phyloP scores from a whole-genome alignment of 2,113 vertebrate species.

The Mellivora capensis region DNA sequence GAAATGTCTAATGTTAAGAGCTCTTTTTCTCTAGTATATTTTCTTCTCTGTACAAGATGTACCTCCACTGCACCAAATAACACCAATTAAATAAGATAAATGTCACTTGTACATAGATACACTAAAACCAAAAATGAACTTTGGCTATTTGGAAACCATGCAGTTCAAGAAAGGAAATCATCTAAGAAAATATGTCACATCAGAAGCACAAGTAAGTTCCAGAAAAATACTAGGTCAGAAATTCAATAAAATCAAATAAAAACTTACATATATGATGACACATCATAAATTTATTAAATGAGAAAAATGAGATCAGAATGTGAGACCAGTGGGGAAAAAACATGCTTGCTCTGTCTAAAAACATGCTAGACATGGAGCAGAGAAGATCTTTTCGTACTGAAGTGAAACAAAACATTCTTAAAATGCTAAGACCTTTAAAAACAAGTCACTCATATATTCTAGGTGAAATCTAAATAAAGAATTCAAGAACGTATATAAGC shows the following conservation, averaged over 20 bases:
- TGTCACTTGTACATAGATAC: not conserved
- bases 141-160: not conserved
- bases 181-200: not conserved
- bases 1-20: not conserved
- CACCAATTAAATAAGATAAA: not conserved
- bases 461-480: not conserved
- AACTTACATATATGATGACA: not conserved
- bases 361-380: rapidly evolving
- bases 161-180: not conserved
- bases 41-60: not conserved
- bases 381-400: not conserved
- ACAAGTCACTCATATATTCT: not conserved
- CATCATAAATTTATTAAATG: not conserved
- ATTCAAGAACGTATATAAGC: not conserved
- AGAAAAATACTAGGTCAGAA: not conserved
- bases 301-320: not conserved
- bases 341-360: not conserved
- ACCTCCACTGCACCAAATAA: not conserved
- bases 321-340: not conserved
- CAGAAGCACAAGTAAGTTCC: not conserved
- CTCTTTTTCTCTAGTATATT: not conserved
- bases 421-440: not conserved
- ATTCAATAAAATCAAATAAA: not conserved
- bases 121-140: not conserved
- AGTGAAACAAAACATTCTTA: not conserved